Evolutionary conservation across 2,797 vertebrate species (phyloP), one percentile per base, ranked within the genome.

Genomic region (Myotis vivesi): DNA sequence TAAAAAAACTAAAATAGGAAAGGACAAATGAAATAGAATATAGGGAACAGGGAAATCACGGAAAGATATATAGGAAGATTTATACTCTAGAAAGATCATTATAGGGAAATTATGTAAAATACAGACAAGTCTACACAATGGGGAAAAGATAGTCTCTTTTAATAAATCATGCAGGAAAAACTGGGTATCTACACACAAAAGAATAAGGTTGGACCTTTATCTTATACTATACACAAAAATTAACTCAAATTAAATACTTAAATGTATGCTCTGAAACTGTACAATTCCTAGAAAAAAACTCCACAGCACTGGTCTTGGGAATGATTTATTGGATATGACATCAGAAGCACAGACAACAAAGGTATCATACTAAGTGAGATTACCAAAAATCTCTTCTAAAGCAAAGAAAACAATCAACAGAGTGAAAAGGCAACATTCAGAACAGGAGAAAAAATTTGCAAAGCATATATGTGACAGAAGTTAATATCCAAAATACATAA

Each of bases 1-100:
- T 25, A 91, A 46, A 92, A 92, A 92, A 94, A 23, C 17, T 71
- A 6, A 89, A 82, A 89, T 30, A 91, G 80, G 36, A 81, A 95
- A 91, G 19, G 33, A 16, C 3, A 89, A 91, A 69, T 89, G n/a
- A 73, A 95, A 96, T 8, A 76, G 59, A 77, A 89, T 30, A 62
- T 25, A 90, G 44, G 22, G 92, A 69, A 79, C 23, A 73, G 10
- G 41, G 12, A 89, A 44, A 51, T 23, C 23, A 93, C 17, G 75
- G 41, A 87, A 87, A 84, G 13, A 77, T 9, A 80, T 17, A 66
- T 36, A 51, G 85, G 5, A 36, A 85, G 15, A 95, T 36, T 82
- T 55, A 57, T 44, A 9, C 44, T 92, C 84, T 77, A 73, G 22
- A 94, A 85, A 94, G 51, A 83, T 71, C 44, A 87, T 4, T 57